Evolutionary conservation across 2,888 invertebrate species (phyloP).

Genomic region (Leptothorax acervorum): DNA sequence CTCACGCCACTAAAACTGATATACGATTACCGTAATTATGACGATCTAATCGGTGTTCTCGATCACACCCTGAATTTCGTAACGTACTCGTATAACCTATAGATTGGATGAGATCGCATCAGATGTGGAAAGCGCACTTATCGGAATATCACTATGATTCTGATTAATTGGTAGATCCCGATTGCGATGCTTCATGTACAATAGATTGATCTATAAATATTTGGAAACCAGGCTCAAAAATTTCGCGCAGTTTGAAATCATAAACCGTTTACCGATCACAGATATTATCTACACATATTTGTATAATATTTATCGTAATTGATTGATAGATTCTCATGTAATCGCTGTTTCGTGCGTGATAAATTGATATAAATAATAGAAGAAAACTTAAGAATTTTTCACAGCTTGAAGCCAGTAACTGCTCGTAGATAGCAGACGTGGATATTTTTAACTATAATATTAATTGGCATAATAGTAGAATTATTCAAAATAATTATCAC

Average conservation of each 20-base stretch:
- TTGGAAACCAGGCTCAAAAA: conserved; percentile 16
- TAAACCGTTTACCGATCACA: background rate
- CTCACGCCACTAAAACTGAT: background rate
- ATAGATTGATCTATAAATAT: conserved; percentile 39
- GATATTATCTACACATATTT: conserved; percentile 17
- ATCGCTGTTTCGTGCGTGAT: background rate
- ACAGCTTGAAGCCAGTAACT: conserved; percentile 17
- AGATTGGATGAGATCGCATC: conserved; percentile 8
- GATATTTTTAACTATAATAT: background rate
- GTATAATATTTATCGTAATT: conserved; percentile 9
- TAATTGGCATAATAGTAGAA: background rate
- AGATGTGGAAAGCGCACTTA: conserved; percentile 11
- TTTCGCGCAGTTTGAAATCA: conserved; percentile 10
- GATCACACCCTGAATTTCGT: conserved; percentile 32
- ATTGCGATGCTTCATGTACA: conserved; percentile 8
- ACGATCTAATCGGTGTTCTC: conserved; percentile 22
- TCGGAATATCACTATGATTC: conserved; percentile 2
- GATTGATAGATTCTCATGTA: conserved; percentile 34
- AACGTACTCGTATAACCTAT: background rate
- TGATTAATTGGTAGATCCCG: conserved; percentile 26
- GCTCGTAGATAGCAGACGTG: background rate
- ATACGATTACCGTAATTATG: conserved; percentile 34
- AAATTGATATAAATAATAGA: conserved; percentile 25
- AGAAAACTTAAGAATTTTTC: background rate
- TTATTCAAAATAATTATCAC: background rate